Evolutionary conservation across 1,140 invertebrate genomes (phyloP), one percentile per base, ranked within the genome.

Genomic region (Hyles euphorbiae): DNA sequence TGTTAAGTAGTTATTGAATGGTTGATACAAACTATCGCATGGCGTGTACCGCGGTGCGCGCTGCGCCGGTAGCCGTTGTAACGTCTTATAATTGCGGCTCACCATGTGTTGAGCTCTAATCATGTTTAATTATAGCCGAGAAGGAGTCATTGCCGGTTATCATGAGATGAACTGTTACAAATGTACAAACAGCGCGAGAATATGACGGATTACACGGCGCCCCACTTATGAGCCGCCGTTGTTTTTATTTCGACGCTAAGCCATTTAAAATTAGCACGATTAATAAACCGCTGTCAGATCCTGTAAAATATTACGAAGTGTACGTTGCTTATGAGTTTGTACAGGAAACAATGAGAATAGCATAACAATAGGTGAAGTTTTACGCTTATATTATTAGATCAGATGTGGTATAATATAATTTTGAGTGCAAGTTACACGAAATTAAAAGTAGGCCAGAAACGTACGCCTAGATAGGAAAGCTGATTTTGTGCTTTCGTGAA

Each of bases 151-250:
- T 87, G 84, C 81, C 67, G 77, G 75, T 84, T 78, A 82, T 87
- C 84, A 87, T 86, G 84, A 84, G 80, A 87, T 82, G 78, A 87
- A 86, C 82, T 83, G 84, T 86, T 87, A 79, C 82, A 81, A 68
- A 79, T 69, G 68, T 78, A 78, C 67, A 82, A 82, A 79, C 60
- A 59, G 56, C 59, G 65, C 67, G 70, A 72, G 72, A 76, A 75
- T 74, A 75, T 74, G 67, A 72, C 72, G 64, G 68, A 75, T 78
- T 68, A 60, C 63, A 61, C 56, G 58, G 10, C 64, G 66, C 56
- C 69, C 64, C 53, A 68, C 47, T 68, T 68, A 59, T 36, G 34
- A 22, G 11, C 36, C 36, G 4, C 36, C 8, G 36, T 40, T 40
- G 36, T 40, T 40, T 36, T 40, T 40, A 40, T 40, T 5, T 5